Evolutionary conservation across 2,888 invertebrate species (phyloP).

Genomic region (Alcis repandata): DNA sequence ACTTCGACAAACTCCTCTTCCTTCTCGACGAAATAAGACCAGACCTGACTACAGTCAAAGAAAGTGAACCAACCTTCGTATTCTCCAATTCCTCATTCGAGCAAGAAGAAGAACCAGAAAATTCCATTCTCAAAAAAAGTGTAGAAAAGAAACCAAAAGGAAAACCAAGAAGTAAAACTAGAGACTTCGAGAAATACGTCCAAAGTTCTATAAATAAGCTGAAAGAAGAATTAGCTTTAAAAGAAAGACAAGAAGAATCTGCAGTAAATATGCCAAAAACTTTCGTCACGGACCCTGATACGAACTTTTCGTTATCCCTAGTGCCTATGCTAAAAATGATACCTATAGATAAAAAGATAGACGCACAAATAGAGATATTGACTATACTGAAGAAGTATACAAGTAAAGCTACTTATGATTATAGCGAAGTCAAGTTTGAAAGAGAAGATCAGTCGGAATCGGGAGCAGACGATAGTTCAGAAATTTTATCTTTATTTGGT

Average conservation of each 20-base stretch:
- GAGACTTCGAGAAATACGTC: conserved; percentile 15
- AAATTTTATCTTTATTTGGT: conserved; percentile 16
- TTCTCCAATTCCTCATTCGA: conserved; percentile 6
- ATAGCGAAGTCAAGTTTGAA: conserved; percentile 7
- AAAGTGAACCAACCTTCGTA: background rate
- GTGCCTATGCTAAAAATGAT: conserved; percentile 29
- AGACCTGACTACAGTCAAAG: background rate
- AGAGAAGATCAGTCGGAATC: conserved; percentile 16
- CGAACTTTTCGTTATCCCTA: conserved; percentile 30
- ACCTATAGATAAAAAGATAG: conserved; percentile 26
- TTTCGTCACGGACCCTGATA: conserved; percentile 23
- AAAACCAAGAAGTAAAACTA: conserved; percentile 2
- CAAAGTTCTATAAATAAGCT: conserved; percentile 21
- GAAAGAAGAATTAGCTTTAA: conserved; percentile 13
- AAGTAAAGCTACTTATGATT: background rate
- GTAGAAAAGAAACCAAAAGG: background rate
- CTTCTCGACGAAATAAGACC: conserved; percentile 22
- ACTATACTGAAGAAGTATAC: conserved; percentile 26
- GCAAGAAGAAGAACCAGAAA: conserved; percentile 11
- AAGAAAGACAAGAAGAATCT: background rate
- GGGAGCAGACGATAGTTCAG: conserved; percentile 12
- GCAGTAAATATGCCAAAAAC: conserved; percentile 6
- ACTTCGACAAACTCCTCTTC: conserved; percentile 32
- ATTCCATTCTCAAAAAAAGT: background rate
- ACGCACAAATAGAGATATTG: conserved; percentile 33